Conservation (phyloP, 1,140 invertebrate genomes). For the Aphidius gifuensis region DNA sequence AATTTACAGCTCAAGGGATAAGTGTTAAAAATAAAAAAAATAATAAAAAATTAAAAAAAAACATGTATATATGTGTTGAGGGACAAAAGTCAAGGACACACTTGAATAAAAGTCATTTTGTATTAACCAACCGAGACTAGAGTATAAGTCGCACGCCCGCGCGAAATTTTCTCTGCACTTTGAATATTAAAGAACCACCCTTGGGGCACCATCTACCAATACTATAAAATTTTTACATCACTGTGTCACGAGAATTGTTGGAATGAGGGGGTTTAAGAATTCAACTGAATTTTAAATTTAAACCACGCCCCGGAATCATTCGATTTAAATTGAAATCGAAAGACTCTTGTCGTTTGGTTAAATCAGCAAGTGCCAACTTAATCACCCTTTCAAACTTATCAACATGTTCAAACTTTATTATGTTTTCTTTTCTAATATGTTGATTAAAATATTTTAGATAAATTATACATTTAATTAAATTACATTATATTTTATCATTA, state of each 20-base stretch:
- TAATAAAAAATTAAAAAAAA: too few species aligned
- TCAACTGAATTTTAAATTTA: background rate
- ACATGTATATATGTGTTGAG: too few species aligned
- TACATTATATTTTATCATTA: too few species aligned
- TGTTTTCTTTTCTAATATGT: too few species aligned
- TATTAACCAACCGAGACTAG: conserved; percentile 23
- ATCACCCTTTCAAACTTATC: background rate
- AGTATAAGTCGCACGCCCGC: conserved; percentile 9
- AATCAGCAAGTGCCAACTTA: conserved; percentile 4
- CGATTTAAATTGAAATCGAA: conserved; percentile 36
- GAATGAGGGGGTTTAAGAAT: background rate
- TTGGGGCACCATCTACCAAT: background rate
- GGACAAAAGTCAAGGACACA: too few species aligned
- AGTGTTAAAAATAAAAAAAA: too few species aligned
- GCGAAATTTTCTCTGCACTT: conserved; percentile 17
- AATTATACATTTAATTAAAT: too few species aligned
- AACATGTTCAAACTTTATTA: too few species aligned
- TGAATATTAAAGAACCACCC: conserved; percentile 29
- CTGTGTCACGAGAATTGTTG: background rate
- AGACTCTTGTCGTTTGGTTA: conserved; percentile 11
- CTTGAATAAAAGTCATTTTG: conserved; percentile 26
- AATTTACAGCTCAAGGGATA: background rate
- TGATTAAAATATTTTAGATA: too few species aligned
- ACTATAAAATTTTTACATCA: background rate
- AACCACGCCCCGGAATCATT: conserved; percentile 29